Base-by-base conservation (phyloP, 1,140 invertebrate genomes). In the Oedothorax gibbosus region DNA sequence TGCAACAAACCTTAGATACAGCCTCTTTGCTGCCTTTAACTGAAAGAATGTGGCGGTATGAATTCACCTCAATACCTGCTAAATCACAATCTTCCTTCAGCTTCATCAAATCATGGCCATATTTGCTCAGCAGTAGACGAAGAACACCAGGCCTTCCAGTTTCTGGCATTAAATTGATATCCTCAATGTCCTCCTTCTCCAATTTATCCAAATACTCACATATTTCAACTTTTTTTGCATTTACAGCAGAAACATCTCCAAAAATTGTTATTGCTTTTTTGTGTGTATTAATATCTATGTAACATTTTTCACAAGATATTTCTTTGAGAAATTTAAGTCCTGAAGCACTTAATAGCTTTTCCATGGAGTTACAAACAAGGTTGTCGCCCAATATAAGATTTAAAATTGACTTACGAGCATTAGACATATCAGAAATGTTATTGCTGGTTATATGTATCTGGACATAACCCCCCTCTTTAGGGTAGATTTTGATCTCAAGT, bases 221-320 rank as follows among this genome's bases (percentile, higher is more conserved):
- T 7, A 85, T 53, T 73, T 79, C 68, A 7, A 72, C 7, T 20
- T 80, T 79, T 12, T 73, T 7, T 49, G 2, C 12, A 73, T 62
- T 86, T 53, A 60, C 68, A 66, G n/a, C 21, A 8, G 69, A 50
- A 18, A 49, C 71, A 68, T 65, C 57, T 18, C 84, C 84, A 80
- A 85, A 85, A n/a, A 85, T 35, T 15, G 76, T 68, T 57, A 85
- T 14, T 49, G 56, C 15, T 66, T 85, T 85, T 15, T 64, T 73
- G 10, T 62, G 53, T 1, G n/a, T 49, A 75, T 85, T 69, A 14
- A 73, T 7, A 21, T 80, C 60, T 7, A 85, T 20, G 57, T 78
- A 80, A 20, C 50, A 79, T 14, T 80, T 66, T 10, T 62, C n/a
- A 7, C 35, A 20, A 49, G 35, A 64, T 35, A 85, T 50, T 49